Conservation (phyloP, 2,888 invertebrate genomes). For the Eremobia ochroleuca region DNA sequence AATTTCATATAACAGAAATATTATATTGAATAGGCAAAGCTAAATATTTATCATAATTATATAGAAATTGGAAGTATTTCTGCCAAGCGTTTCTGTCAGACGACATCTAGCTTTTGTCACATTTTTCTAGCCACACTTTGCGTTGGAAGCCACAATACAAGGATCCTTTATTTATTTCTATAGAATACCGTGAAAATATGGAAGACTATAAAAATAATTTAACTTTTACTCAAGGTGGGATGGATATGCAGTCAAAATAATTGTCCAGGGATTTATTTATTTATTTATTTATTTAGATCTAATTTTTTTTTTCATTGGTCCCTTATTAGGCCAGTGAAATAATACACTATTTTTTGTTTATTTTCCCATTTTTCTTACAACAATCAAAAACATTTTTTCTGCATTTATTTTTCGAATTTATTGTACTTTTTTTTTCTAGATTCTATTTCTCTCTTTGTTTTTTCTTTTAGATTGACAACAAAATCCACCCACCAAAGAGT, state of each 20-base stretch:
- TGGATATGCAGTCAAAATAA: constrained; percentile 19
- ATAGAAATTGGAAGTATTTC: constrained; percentile 38
- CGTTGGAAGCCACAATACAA: constrained; percentile 69
- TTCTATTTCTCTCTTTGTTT: neutral
- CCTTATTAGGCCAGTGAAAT: neutral
- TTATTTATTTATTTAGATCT: no score
- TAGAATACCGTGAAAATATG: constrained; percentile 19
- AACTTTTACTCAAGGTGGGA: constrained; percentile 30
- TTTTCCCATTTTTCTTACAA: neutral
- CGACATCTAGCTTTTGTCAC: constrained; percentile 63
- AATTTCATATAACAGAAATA: constrained; percentile 4
- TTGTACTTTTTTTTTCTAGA: neutral
- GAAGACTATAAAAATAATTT: constrained; percentile 43
- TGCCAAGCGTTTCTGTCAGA: constrained; percentile 58
- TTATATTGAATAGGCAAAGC: constrained; percentile 45
- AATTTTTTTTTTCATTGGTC: neutral
- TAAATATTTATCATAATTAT: constrained; percentile 4
- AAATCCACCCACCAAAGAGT: constrained; percentile 24
- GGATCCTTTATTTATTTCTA: constrained; percentile 38
- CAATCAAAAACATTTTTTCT: neutral
- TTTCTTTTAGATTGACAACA: neutral
- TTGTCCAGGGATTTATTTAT: no score
- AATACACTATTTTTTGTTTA: neutral
- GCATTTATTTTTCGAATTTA: neutral
- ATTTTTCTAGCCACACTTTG: constrained; percentile 67